Base-by-base conservation (phyloP, 2,113 vertebrate species). In the Coregonus clupeaformis region DNA sequence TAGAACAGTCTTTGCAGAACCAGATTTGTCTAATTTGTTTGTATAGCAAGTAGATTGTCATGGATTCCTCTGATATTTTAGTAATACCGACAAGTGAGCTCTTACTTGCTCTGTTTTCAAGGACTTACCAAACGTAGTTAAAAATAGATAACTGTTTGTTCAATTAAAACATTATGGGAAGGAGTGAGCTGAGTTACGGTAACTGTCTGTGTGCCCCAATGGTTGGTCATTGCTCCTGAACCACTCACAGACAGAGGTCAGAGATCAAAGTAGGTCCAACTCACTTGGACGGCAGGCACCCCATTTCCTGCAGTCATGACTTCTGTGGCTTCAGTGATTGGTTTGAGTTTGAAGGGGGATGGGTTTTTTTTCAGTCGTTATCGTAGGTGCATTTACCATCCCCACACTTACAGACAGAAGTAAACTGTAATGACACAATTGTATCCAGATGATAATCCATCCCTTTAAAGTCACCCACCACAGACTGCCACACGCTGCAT, bases 391-490 rank as follows among this genome's bases (percentile, higher is more conserved):
- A 16, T 83, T 88, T 85, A 89, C 77, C 60, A 68, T 75, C 64
- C 81, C 63, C 71, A 84, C 80, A 68, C 80, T 42, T 62, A 14
- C 75, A 86, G 71, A 84, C 84, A 87, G 86, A 69, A 87, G 79
- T 68, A 29, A 25, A 66, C 81, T 66, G 71, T 90, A 91, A 89
- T 80, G 85, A 86, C 76, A 84, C 87, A 92, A 91, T 91, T 86
- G 86, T 87, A 86, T 87, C 91, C 91, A 92, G 89, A 92, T 92
- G 91, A 91, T 75, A 11, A 60, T 30, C 73, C 67, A 36, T 57
- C 70, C 71, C 77, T 85, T 85, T 67, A 71, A 85, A 82, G 81
- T 78, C n/a, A 70, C 85, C 81, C 74, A 68, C 78, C 68, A 27
- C 47, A 65, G 9, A 69, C 68, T 29, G 42, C 27, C 69, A 71